Conservation (phyloP, 1,140 invertebrate species). For the Platorchestia sp. region DNA sequence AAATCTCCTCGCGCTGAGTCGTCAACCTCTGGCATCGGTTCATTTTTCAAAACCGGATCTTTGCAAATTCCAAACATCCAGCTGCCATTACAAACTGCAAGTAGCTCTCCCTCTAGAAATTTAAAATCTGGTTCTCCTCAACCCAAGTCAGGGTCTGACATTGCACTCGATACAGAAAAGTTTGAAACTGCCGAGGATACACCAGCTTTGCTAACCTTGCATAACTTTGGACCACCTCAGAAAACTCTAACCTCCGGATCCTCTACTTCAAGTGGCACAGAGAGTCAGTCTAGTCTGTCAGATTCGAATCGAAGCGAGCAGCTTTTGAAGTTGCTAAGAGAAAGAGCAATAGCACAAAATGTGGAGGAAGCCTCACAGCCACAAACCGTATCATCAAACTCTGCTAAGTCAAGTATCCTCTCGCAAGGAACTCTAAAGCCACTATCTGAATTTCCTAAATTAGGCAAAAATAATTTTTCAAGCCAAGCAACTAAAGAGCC, state of each 20-base stretch:
- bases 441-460: not conserved
- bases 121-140: not conserved
- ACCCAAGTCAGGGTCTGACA: not conserved
- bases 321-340: not conserved
- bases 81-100: not conserved
- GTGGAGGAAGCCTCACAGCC: not conserved
- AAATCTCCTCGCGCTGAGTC: not conserved
- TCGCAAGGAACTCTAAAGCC: not conserved
- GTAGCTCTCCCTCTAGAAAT: not conserved
- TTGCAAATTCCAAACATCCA: conserved; percentile 32
- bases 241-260: not conserved
- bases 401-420: not conserved
- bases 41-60: not conserved
- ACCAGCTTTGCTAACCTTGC: not conserved
- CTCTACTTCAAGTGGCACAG: too few species aligned
- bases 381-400: not conserved
- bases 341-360: not conserved
- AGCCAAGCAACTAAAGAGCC: not conserved
- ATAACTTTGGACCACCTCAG: conserved; percentile 20
- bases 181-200: not conserved
- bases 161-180: conserved; percentile 1
- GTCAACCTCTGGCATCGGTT: not conserved
- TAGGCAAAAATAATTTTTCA: not conserved
- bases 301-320: not conserved
- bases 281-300: not conserved